Base-by-base conservation (phyloP, 2,113 vertebrate genomes). In the Aegithalos caudatus region DNA sequence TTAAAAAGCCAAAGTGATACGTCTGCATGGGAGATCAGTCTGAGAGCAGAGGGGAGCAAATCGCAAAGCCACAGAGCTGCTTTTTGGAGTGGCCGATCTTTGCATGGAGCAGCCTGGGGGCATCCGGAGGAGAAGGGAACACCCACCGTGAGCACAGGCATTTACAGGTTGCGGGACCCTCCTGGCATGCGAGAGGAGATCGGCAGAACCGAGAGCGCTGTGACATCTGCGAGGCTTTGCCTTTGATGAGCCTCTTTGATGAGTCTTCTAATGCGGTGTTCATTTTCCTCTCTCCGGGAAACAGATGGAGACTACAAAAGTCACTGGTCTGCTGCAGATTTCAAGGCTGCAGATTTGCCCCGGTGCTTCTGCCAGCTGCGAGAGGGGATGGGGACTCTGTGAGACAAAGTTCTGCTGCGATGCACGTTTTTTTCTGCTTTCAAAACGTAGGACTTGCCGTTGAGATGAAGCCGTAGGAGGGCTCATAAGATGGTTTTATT, bases 241-340 rank as follows among this genome's bases (percentile, higher is more conserved):
- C 69, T 95, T 67, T 61, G 58, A 86, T 60, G 48, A 6, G 9
- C 62, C n/a, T 47, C 57, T 92, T 81, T 66, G 69, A 85, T 74
- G 73, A 69, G 35, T 38, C 44, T 86, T 66, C 51, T 31, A 37
- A 37, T 5, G n/a, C 14, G 19, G 7, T 1, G 38, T 58, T 72
- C 23, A 14, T 92, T 86, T 94, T 79, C 48, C 37, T 83, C 72
- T 77, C 72, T 40, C 73, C 1, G 3, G 88, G 82, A 93, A 47
- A 16, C 60, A 69, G 60, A 82, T 51, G 47, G 48, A 88, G 53
- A 19, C 50, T 33, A 9, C 58, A 81, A 48, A 89, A 94, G 54
- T 22, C 50, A 14, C 50, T 67, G 4, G 0, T 50, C 11, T 57
- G 60, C 48, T 19, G 76, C 48, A 61, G 35, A 37, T 67, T 54